phyloP scores from a whole-genome alignment of 2,113 vertebrate genomes.

The Rafetus swinhoei region DNA sequence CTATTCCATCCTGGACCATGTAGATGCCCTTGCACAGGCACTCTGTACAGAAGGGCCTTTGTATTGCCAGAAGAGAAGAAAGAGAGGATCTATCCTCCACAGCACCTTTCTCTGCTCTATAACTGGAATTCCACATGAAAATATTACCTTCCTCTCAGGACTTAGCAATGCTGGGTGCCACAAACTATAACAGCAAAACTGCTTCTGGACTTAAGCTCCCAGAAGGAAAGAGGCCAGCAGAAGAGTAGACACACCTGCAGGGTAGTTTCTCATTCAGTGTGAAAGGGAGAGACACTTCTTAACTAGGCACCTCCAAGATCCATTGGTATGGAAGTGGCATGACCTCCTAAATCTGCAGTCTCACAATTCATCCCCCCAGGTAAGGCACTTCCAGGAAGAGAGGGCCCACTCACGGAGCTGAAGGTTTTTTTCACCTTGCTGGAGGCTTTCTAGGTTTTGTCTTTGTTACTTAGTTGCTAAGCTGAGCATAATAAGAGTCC shows the following conservation, averaged over 20 bases:
- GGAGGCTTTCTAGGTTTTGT: neutral
- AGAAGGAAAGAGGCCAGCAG: neutral
- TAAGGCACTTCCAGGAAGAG: neutral
- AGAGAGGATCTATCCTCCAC: neutral
- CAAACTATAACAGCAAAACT: neutral
- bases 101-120: neutral
- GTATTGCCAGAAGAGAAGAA: neutral
- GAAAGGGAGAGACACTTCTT: neutral
- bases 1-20: neutral
- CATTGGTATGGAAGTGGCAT: neutral
- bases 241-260: neutral
- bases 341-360: neutral
- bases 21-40: neutral
- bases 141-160: rapidly evolving
- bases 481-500: neutral
- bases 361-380: rapidly evolving
- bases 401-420: neutral
- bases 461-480: neutral
- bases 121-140: neutral
- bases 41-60: neutral
- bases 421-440: neutral
- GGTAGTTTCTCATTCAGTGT: neutral
- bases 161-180: rapidly evolving
- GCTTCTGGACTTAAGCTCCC: neutral
- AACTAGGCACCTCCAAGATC: neutral